phyloP scores from a whole-genome alignment of 2,797 vertebrate genomes.

The Picus viridis region DNA sequence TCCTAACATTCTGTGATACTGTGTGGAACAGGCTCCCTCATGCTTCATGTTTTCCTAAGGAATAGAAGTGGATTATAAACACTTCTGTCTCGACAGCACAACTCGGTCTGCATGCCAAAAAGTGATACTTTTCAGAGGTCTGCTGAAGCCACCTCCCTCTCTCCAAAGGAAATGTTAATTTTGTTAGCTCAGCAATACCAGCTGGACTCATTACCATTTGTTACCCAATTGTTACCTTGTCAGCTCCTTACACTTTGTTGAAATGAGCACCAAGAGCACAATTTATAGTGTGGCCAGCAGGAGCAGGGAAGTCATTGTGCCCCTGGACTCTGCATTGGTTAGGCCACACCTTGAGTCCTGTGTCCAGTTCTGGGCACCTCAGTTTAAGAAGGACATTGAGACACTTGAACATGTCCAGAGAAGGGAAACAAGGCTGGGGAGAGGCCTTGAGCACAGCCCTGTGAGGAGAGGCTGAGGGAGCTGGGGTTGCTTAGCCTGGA shows the following conservation, averaged over 20 bases:
- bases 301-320: too few species aligned
- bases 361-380: too few species aligned
- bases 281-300: too few species aligned
- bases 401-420: too few species aligned
- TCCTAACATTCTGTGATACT: too few species aligned
- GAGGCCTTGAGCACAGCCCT: too few species aligned
- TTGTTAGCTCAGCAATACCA: neutral
- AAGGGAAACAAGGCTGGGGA: too few species aligned
- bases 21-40: neutral
- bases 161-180: constrained; percentile 14
- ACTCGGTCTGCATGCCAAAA: neutral
- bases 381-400: too few species aligned
- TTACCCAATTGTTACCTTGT: neutral
- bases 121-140: neutral
- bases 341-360: too few species aligned
- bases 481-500: too few species aligned
- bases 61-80: neutral
- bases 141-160: neutral
- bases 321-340: too few species aligned
- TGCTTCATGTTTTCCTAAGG: neutral
- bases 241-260: neutral
- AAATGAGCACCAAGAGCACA: neutral
- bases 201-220: neutral
- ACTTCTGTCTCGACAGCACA: neutral
- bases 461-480: too few species aligned